Evolutionary conservation across 2,797 vertebrate species (phyloP), one percentile per base, ranked within the genome.

Genomic region (Melanotaenia parkinsoni): DNA sequence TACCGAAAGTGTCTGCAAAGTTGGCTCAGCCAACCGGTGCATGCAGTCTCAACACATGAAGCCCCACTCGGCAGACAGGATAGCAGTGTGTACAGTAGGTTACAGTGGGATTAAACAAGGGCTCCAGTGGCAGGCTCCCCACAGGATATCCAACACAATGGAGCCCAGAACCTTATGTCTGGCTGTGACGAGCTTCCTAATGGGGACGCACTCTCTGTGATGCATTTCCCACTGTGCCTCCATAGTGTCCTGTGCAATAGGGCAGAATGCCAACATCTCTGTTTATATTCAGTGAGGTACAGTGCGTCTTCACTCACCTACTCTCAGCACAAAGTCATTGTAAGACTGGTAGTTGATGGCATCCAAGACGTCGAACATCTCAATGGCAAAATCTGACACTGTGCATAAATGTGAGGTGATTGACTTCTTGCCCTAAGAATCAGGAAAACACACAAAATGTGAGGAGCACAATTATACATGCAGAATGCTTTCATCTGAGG

Each of bases 271-370:
- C 54, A 10, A 68, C 53, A 68, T 61, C 47, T 51, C 8, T 69
- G 77, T 88, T 76, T 83, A 59, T 20, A 26, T 12, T 63, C 38
- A 22, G 14, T 38, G 59, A 57, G 58, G 18, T 61, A 43, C 38
- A 20, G 26, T 38, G 64, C 61, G 2, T 64, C 56, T 59, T 83
- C 5, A 91, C 97, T 96, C 92, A 99, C 98, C 98, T 14, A 99
- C 97, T 89, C 98, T 95, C 72, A 99, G 95, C 81, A 99, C 98
- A 85, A 99, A 99, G 87, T 99, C 98, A 0, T 99, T 99, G 86
- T 99, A 99, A 6, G 98, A 99, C 93, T 99, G 98, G 88, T 99
- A 99, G 94, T 99, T 99, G 92, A 99, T 99, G 90, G 97, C 98
- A 84, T 99, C 97, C 88, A 99, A 94, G 75, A 99, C 97, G 0